Conservation (phyloP, 2,888 invertebrate species). For the Idaea dimidiata region DNA sequence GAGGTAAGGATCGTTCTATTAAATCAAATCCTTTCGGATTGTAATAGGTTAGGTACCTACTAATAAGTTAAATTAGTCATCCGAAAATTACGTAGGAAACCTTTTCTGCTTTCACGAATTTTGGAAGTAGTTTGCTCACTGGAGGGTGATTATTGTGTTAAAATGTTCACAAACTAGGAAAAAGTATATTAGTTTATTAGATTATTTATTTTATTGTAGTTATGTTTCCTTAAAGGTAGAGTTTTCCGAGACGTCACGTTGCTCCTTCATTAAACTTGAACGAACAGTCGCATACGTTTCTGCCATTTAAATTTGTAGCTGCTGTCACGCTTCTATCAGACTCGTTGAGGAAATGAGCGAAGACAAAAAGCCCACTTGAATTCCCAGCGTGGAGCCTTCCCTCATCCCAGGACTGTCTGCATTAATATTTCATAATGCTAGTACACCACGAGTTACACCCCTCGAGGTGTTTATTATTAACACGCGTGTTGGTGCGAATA, state of each 20-base stretch:
- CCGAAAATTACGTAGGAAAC: not conserved
- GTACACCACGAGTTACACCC: not conserved
- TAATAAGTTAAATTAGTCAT: not conserved
- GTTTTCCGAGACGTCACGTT: not conserved
- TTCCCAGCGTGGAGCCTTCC: not conserved
- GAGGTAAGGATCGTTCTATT: not conserved
- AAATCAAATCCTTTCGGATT: not conserved
- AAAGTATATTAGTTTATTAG: not conserved
- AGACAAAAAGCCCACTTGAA: not conserved
- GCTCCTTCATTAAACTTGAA: not conserved
- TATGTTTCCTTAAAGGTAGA: not conserved
- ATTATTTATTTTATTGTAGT: not conserved
- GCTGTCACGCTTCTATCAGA: not conserved
- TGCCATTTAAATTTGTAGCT: conserved; percentile 1
- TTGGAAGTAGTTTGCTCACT: not conserved
- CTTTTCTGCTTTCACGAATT: not conserved
- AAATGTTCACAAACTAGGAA: not conserved
- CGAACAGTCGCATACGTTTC: not conserved
- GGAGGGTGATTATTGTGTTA: not conserved
- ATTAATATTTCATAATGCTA: not conserved
- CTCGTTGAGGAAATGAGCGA: not conserved
- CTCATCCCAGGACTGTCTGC: not conserved
- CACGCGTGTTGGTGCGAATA: not conserved
- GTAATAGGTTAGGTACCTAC: not conserved
- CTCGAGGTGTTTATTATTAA: not conserved